Conservation (phyloP, 2,888 invertebrate genomes). For the Enchytraeus crypticus region DNA sequence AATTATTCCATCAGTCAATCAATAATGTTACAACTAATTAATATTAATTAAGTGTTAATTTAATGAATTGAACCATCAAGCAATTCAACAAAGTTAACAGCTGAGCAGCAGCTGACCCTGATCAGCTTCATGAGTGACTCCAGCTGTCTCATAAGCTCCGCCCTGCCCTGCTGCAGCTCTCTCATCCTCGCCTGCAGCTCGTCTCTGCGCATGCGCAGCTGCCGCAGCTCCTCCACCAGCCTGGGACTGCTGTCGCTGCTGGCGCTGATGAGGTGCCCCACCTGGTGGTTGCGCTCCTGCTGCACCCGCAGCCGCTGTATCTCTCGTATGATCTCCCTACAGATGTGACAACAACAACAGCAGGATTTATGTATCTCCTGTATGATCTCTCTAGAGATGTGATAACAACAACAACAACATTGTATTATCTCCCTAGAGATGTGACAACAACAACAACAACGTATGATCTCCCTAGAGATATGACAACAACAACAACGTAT, state of each 20-base stretch:
- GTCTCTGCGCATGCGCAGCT: slow-evolving; percentile 81
- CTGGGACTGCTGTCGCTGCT: slow-evolving; percentile 58
- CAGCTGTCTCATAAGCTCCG: slow-evolving; percentile 88
- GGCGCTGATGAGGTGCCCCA: slow-evolving; percentile 4
- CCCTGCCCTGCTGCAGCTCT: slow-evolving; percentile 82
- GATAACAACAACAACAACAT: too few relatives aligned
- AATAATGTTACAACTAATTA: too few relatives aligned
- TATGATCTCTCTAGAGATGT: too few relatives aligned
- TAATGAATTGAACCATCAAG: too few relatives aligned
- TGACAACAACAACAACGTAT: too few relatives aligned
- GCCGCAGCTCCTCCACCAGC: slow-evolving; percentile 78
- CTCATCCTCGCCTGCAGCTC: slow-evolving; percentile 88
- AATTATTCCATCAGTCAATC: too few relatives aligned
- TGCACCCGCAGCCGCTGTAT: slow-evolving; percentile 51
- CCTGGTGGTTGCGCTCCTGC: slow-evolving; percentile 52
- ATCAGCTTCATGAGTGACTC: slow-evolving; percentile 94
- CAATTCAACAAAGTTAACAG: not conserved
- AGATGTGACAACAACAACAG: not conserved
- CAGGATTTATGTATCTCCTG: too few relatives aligned
- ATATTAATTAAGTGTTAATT: too few relatives aligned
- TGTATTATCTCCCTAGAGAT: too few relatives aligned
- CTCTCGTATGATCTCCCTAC: slow-evolving; percentile 76
- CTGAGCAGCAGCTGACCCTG: slow-evolving; percentile 32
- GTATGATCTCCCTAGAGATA: too few relatives aligned
- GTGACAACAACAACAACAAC: too few relatives aligned